phyloP scores from a whole-genome alignment of 2,888 invertebrate genomes.

The Physocephala rufipes region DNA sequence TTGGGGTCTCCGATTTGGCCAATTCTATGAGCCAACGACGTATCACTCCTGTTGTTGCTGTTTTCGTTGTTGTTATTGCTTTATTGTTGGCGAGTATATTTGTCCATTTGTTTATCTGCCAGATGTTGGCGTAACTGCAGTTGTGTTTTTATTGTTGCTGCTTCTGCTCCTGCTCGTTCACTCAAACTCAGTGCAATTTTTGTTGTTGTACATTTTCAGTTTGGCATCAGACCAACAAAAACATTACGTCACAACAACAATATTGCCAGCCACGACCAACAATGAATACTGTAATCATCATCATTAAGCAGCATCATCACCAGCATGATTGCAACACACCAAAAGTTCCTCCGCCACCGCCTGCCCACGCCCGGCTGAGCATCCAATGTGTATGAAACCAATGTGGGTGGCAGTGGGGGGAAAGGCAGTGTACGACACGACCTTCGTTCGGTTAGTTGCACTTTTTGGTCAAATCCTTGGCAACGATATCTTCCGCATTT shows the following conservation, averaged over 20 bases:
- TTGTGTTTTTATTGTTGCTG: background rate
- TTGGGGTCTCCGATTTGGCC: background rate
- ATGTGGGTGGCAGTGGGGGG: background rate
- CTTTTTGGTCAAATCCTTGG: slow-evolving; percentile 38
- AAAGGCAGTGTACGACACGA: slow-evolving; percentile 30
- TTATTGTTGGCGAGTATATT: background rate
- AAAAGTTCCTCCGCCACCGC: too few relatives aligned
- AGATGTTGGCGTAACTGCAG: slow-evolving; percentile 7
- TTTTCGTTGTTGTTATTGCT: background rate
- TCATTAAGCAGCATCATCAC: too few relatives aligned
- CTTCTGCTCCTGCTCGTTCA: background rate
- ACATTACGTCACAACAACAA: slow-evolving; percentile 31
- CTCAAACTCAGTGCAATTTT: background rate
- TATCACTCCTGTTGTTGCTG: background rate
- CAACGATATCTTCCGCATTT: slow-evolving; percentile 33
- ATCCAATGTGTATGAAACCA: background rate
- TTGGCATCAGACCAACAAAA: slow-evolving; percentile 44
- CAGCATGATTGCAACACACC: too few relatives aligned
- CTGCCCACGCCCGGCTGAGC: background rate
- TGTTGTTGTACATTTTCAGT: slow-evolving; percentile 31
- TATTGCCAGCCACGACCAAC: slow-evolving; percentile 15
- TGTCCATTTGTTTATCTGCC: background rate
- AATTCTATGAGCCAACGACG: background rate
- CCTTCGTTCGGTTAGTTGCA: slow-evolving; percentile 48
- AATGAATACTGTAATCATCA: too few relatives aligned